Evolutionary conservation across 37 sponge, comb jelly and placozoan species (phyloP), one percentile per base, ranked within the genome.

Genomic region (Chondrilla cf. caribensis): DNA sequence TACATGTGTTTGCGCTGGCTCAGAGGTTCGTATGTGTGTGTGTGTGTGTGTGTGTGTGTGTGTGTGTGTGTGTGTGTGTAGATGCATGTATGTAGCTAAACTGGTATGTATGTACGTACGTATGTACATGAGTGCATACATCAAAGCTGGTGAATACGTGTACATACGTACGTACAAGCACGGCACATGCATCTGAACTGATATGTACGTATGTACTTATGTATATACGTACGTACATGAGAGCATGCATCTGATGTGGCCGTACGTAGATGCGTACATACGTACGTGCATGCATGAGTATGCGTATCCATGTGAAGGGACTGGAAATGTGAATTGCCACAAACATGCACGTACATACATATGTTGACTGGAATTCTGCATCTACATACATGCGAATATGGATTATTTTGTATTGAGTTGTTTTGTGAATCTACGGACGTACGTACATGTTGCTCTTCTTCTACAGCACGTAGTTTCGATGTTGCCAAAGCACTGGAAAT

Each of bases 1-100:
- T 37, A 85, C 66, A 82, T 60, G 58, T 82, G 62, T 58, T 73
- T 92, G 33, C 58, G 86, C 31, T 92, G 92, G 92, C 65, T 92
- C 44, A 77, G 86, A 71, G 84, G 88, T 88, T 58, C 36, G 85
- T 44, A 38, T 4, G 55, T 18, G 43, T 11, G 37, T 19, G 35
- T 72, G 4, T 33, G 55, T 18, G 26, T 17, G 2, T 25, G 54
- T 40, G 6, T 54, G 18, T 32, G 33, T 32, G 55, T 58, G 38
- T 28, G 42, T 72, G 19, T 28, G 73, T 72, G 19, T 28, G 42
- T 62, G 22, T 19, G 0, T 44, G 38, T 73, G 51, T 47, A 47
- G 9, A 47, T 14, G 11, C 51, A 47, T 11, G 11, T 14, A 47
- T 47, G 51, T 11, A 47, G 11, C 9, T 6, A 47, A 6, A 47